Evolutionary conservation across 2,797 vertebrate species (phyloP).

Genomic region (Cephalopachus bancanus): DNA sequence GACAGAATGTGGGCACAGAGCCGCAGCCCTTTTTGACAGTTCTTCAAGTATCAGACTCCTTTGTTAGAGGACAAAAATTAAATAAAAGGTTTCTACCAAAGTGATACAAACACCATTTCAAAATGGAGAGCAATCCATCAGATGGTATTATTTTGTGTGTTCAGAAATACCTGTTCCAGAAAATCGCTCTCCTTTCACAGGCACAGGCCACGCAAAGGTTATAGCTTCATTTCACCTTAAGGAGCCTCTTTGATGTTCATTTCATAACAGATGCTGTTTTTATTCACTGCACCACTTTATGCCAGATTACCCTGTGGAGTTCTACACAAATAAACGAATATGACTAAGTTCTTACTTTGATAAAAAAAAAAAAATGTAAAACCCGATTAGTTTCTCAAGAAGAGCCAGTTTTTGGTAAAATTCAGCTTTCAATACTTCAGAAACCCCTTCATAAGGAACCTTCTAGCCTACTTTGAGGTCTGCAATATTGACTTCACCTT

Average conservation of each 20-base stretch:
- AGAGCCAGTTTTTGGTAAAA: not conserved
- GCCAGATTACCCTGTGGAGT: conserved; percentile 15
- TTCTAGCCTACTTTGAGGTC: not conserved
- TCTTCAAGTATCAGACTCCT: conserved; percentile 71
- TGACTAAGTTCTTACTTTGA: conserved; percentile 59
- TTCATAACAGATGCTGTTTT: conserved; percentile 41
- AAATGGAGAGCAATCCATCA: conserved; percentile 63
- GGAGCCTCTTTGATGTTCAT: conserved; percentile 51
- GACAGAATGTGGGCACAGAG: conserved; percentile 8
- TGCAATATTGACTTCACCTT: not conserved
- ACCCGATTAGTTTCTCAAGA: not conserved
- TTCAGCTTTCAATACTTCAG: not conserved
- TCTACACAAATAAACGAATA: conserved; percentile 10
- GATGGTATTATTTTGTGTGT: conserved; percentile 52
- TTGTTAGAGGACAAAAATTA: conserved; percentile 72
- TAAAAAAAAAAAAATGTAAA: conserved; percentile 34
- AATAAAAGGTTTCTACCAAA: conserved; percentile 71
- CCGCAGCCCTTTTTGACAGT: conserved; percentile 44
- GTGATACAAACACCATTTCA: conserved; percentile 62
- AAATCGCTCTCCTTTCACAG: conserved; percentile 50
- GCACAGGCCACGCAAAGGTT: not conserved
- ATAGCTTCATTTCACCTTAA: conserved; percentile 7
- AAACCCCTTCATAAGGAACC: not conserved
- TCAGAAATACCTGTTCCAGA: conserved; percentile 48
- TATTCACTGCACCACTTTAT: conserved; percentile 5